A percentile compares a stretch with the other conserved stretches of the same genome.
Conservation (phyloP, 2,888 invertebrate species). For the Drosophila robusta region DNA sequence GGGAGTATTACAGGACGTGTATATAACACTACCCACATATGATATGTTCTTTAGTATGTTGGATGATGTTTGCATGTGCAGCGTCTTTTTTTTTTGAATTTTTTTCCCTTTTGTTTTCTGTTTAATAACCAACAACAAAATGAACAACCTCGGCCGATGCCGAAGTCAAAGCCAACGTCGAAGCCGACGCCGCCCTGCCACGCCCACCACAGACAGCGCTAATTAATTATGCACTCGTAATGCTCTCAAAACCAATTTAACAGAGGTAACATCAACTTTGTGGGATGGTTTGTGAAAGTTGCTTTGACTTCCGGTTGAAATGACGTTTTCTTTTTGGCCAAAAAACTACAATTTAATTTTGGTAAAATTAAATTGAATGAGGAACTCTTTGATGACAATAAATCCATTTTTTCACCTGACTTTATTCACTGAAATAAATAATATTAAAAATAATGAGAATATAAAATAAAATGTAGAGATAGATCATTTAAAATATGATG, state of each 20-base stretch:
- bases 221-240: conserved; percentile 61
- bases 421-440: no score
- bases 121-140: conserved; percentile 56
- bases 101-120: conserved; percentile 36
- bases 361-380: neutral
- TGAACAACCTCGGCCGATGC: conserved; percentile 15
- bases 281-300: neutral
- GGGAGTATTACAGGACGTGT: conserved; percentile 30
- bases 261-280: neutral
- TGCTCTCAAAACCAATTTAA: conserved; percentile 1
- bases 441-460: no score
- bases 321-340: no score
- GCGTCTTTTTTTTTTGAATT: conserved; percentile 17
- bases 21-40: conserved; percentile 37
- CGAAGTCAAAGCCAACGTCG: conserved; percentile 17
- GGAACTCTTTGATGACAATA: no score
- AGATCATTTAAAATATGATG: neutral
- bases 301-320: neutral
- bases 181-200: conserved; percentile 19
- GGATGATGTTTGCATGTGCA: conserved; percentile 42
- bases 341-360: no score
- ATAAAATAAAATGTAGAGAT: neutral
- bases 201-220: conserved; percentile 52
- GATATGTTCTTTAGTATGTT: conserved; percentile 25
- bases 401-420: no score